Evolutionary conservation across 2,113 vertebrate genomes (phyloP), one percentile per base, ranked within the genome.

Genomic region (Aix galericulata): DNA sequence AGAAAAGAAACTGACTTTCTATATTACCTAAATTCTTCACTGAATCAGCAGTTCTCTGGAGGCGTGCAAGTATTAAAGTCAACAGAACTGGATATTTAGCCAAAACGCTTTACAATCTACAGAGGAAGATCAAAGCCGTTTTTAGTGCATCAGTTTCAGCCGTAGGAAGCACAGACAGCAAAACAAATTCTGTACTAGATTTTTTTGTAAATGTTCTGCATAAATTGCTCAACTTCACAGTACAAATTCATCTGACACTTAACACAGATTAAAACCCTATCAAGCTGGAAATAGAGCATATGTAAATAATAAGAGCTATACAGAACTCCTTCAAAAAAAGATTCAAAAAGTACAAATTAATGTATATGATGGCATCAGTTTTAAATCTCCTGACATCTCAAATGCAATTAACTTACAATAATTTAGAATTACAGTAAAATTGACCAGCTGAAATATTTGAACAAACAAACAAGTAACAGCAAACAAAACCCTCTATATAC

Each of bases 251-350:
- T 88, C 62, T 79, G 68, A 76, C 36, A 60, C 32, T 84, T 90
- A 89, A 81, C 50, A 95, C 42, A 72, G 71, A 77, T 86, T 96
- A 87, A 88, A 95, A 84, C 68, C 66, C 60, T 55, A 80, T 40
- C 55, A 67, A 32, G 44, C n/a, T 80, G 46, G 62, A 95, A 95
- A 29, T 11, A 64, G 9, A 85, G 32, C 18, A 36, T 18, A 50
- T 31, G 64, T 17, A 81, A 87, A 69, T 27, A 88, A 78, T 76
- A 62, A 89, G 1, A 84, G 34, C n/a, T 23, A 80, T 5, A 17
- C 7, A 86, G 16, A 83, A 68, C 23, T 42, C 56, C 32, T 87
- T 67, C 1, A 81, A 38, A 67, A 67, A 44, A 59, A 32, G 1
- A 44, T 55, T 34, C 1, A 34, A 56, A 74, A 83, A 63, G 5